Base-by-base conservation (phyloP, 2,797 vertebrate species). In the Siniperca obscura region DNA sequence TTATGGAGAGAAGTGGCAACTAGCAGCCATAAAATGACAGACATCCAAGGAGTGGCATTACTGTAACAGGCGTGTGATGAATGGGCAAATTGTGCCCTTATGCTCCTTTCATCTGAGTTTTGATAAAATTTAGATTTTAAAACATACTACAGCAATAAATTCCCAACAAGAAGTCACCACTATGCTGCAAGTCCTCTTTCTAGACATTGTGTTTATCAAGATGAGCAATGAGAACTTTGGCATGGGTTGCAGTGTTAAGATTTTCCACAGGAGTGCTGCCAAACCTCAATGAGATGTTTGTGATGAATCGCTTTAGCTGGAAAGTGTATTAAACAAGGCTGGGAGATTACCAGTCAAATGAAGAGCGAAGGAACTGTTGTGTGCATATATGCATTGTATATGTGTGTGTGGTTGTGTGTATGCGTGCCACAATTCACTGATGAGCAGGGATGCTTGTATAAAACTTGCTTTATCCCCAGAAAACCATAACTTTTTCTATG, bases 181-280 rank as follows among this genome's bases (percentile, higher is more conserved):
- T 46, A n/a, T 64, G n/a, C 57, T 34, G n/a, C 7, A 0, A 62
- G 44, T 71, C 50, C 30, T 30, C 38, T 64, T 70, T 87, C 67
- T 76, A 91, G 85, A 89, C 82, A 27, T 38, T 57, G 75, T 90
- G 76, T 92, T 93, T 94, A 93, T 94, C 79, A 83, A 80, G 65
- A 86, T 76, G 30, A 30, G 30, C 78, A 86, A 68, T 78, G 86
- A 86, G 78, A 66, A 34, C 85, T 82, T 84, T 94, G 87, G 87
- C 91, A 87, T 50, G 69, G 48, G 52, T 56, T 27, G 60, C 76
- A 67, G 76, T 78, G 78, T 94, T 93, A 82, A 93, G 88, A 92
- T 90, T 95, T 95, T 95, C 93, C 94, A 89, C 80, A 64, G 72
- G 74, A 78, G 38, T 1, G 74, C 81, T 90, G 92, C 94, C 93